Base-by-base conservation (phyloP, 2,797 vertebrate genomes). In the Onychomys arenicola region DNA sequence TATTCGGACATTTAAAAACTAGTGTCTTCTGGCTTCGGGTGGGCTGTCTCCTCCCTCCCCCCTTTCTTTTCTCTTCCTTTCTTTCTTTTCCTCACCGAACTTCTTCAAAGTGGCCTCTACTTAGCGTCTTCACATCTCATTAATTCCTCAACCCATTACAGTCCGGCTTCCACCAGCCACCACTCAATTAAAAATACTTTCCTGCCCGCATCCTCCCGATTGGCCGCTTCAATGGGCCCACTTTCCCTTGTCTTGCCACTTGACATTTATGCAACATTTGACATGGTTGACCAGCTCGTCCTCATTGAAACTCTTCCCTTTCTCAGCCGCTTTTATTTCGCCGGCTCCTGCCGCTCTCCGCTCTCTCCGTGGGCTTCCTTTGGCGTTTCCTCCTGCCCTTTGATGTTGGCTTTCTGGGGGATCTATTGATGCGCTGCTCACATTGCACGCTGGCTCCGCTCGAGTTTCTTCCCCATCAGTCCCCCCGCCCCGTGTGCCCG, bases 61-160 rank as follows among this genome's bases (percentile, higher is more conserved):
- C 49, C 61, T 81, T 94, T 32, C 61, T 11, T 67, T 71, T 34
- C 21, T 21, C n/a, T 69, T 34, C 52, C 37, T 73, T 29, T 57
- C 46, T 76, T 89, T 27, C 37, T 23, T 6, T 1, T 11, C 75
- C 93, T 94, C 89, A 90, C 77, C 83, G 71, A 75, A 89, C 93
- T 96, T 93, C 94, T 91, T 91, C 73, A 95, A 95, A 92, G 69
- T 90, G 71, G 82, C 84, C 90, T 92, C 40, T 82, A 90, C 93
- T 96, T 89, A 92, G 92, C 93, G 88, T 95, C 97, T 96, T 96
- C 94, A 97, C 96, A 96, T 94, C 97, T 96, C 96, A 96, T 97
- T 97, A 96, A 97, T 93, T 94, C 61, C 59, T 93, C 89, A 95
- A 55, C 82, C 96, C 91, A 92, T 93, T 97, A 90, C 75, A 59